Evolutionary conservation across 2,113 vertebrate species (phyloP), one percentile per base, ranked within the genome.

Genomic region (Archilochus colubris): DNA sequence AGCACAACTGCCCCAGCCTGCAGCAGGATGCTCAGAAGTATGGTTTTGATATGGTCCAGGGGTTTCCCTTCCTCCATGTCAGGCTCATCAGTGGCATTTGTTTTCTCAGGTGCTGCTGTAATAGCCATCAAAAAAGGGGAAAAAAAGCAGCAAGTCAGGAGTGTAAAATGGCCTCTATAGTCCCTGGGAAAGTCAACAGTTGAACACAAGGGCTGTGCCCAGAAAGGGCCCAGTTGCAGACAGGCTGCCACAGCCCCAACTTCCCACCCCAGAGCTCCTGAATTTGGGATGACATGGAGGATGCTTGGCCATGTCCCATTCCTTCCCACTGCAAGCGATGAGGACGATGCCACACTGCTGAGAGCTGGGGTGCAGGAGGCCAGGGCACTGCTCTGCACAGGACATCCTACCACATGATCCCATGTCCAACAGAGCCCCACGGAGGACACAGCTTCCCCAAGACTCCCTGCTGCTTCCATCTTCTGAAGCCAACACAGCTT

Each of bases 11-110:
- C 53, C 13, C 88, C 89, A 6, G 33, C 36, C 44, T 95, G 67
- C 44, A 93, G 40, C 43, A 94, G 66, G 68, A 91, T 82, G 48
- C 94, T 82, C 28, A 92, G 51, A 6, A 94, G 6, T 15, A 84
- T 8, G 3, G n/a, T 55, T 19, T 93, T 94, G 54, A 79, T 8
- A 5, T 87, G 9, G 13, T 73, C 78, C 0, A 6, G 44, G 23
- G 15, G 1, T 11, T 2, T 46, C 40, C 13, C 19, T 69, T 95
- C 74, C 43, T 93, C 83, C 7, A 5, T 17, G 43, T 38, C 13
- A 0, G 80, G 86, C 30, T 79, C 19, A 0, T 91, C 64, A 2
- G 89, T 95, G 30, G 77, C 7, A 6, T 88, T 89, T 23, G 14
- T 16, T 25, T 70, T 74, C 73, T 76, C 64, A 17, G 50, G 76